Percentiles rank a stretch among this genome's conserved stretches.
phyloP scores from a whole-genome alignment of 2,888 invertebrate genomes.

The Eulithis testata region DNA sequence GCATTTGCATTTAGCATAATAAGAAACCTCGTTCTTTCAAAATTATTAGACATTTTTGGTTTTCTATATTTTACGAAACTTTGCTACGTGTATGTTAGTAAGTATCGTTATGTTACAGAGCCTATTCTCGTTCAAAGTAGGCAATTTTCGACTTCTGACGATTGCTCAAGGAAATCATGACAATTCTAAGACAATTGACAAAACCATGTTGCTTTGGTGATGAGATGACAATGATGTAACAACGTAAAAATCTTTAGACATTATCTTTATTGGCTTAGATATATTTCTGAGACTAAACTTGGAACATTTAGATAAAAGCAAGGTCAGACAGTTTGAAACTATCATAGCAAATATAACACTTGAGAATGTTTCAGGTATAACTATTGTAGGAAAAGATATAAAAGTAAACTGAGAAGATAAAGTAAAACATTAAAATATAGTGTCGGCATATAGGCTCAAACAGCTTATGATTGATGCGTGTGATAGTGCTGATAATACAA shows the following conservation, averaged over 20 bases:
- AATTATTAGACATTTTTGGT: conserved; percentile 14
- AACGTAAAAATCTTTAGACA: neutral
- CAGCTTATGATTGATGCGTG: conserved; percentile 24
- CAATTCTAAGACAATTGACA: conserved; percentile 7
- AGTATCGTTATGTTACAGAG: neutral
- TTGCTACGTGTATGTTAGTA: neutral
- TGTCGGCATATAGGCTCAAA: conserved; percentile 15
- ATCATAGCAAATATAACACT: neutral
- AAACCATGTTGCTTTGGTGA: neutral
- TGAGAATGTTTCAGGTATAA: neutral
- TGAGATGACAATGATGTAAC: conserved; percentile 6
- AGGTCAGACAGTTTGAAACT: conserved; percentile 7
- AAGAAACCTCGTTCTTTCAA: conserved; percentile 10
- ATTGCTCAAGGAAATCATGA: conserved; percentile 3
- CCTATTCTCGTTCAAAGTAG: neutral
- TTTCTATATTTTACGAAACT: conserved; percentile 1
- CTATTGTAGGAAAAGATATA: conserved; percentile 3
- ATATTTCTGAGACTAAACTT: conserved; percentile 4
- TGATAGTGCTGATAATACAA: conserved; percentile 24
- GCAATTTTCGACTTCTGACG: neutral
- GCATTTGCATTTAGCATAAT: conserved; percentile 18
- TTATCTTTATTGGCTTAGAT: conserved; percentile 11
- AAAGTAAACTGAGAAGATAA: conserved; percentile 15
- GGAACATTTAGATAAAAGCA: conserved; percentile 14
- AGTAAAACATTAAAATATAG: conserved; percentile 9